These are phyloP conservation scores for Volucella inflata DNA, from an alignment of 2,888 invertebrate genomes.

Conservation along the genomic window DNA sequence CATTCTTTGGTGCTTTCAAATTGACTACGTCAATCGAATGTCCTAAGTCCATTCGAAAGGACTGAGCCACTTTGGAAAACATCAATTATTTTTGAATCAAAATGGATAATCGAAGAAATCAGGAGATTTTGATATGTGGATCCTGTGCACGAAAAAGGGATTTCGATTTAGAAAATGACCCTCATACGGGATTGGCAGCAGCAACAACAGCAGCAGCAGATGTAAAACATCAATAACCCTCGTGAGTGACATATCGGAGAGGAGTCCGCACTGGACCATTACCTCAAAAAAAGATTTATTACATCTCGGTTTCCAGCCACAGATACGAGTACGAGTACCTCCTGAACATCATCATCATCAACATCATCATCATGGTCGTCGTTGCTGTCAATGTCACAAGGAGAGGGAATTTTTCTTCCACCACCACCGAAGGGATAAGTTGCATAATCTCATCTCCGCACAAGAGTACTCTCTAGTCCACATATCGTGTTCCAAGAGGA, in stretches of 20 bases:
- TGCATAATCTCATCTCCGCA: constrained; percentile 53
- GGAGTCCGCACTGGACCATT: constrained; percentile 52
- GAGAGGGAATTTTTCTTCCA: constrained; percentile 44
- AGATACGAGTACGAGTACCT: constrained; percentile 33
- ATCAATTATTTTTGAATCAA: constrained; percentile 75
- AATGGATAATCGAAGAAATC: constrained; percentile 74
- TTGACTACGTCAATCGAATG: not conserved
- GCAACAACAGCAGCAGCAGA: constrained; percentile 51
- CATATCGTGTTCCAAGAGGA: constrained; percentile 45
- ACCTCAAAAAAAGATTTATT: constrained; percentile 67
- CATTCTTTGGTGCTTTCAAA: not conserved
- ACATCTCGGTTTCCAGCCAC: constrained; percentile 56
- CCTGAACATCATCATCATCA: constrained; percentile 60
- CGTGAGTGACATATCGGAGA: constrained; percentile 69
- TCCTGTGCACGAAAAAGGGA: constrained; percentile 62
- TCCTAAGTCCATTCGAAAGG: constrained; percentile 1
- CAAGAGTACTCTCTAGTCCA: constrained; percentile 40
- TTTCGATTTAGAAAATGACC: constrained; percentile 63
- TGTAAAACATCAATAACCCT: constrained; percentile 76
- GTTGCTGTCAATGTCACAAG: constrained; percentile 59
- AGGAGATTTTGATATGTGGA: constrained; percentile 70
- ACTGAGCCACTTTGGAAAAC: constrained; percentile 48
- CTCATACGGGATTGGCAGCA: not conserved
- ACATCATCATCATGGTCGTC: constrained; percentile 56
- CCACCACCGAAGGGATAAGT: constrained; percentile 58